These are phyloP conservation scores for Cotesia congregata DNA, from an alignment of 2,888 invertebrate species.

Conservation along the genomic window DNA sequence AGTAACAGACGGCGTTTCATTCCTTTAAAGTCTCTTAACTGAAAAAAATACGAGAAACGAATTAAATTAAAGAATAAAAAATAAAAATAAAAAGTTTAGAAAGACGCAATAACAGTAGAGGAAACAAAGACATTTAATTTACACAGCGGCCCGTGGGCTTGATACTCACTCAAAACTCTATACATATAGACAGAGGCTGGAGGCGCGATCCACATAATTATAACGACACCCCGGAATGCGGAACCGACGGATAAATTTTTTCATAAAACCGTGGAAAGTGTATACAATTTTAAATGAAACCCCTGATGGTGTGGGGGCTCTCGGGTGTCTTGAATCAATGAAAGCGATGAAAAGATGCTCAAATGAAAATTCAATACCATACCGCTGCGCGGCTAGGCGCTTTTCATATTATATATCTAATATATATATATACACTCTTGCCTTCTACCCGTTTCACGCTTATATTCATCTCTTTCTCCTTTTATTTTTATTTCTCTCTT, in stretches of 20 bases:
- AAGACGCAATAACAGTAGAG: not conserved
- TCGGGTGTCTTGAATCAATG: conserved; percentile 1
- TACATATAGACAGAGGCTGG: too few relatives aligned
- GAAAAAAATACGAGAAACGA: conserved; percentile 6
- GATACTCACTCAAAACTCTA: conserved; percentile 22
- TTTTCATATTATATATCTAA: conserved; percentile 15
- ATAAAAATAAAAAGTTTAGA: conserved; percentile 8
- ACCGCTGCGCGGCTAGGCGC: not conserved
- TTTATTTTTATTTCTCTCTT: too few relatives aligned
- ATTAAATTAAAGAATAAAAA: not conserved
- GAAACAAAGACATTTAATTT: conserved; percentile 43
- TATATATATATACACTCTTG: conserved; percentile 13
- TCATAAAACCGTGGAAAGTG: conserved; percentile 28
- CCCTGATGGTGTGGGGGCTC: not conserved
- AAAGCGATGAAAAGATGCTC: conserved; percentile 30
- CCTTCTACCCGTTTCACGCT: conserved; percentile 4
- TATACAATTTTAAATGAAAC: not conserved
- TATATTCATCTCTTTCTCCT: conserved; percentile 25
- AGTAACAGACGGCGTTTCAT: conserved; percentile 6
- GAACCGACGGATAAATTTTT: conserved; percentile 27
- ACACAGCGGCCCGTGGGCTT: conserved; percentile 47
- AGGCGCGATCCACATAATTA: conserved; percentile 23
- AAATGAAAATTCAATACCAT: conserved; percentile 39
- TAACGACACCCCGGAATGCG: conserved; percentile 37
- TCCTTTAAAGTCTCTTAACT: not conserved